Conservation (phyloP, 2,113 vertebrate species). For the Gila orcuttii region DNA sequence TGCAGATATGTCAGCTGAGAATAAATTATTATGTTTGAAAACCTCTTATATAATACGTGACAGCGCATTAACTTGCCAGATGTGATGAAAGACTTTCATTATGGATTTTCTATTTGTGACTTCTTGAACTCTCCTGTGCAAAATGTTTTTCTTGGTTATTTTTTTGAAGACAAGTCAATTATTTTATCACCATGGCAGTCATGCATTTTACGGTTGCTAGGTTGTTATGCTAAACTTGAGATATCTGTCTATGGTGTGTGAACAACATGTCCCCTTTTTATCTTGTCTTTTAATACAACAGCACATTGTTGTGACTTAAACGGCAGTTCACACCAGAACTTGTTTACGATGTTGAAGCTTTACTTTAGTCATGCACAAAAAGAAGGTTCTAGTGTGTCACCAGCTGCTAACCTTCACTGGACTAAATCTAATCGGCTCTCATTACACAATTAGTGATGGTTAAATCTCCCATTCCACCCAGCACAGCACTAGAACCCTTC, state of each 20-base stretch:
- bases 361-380: background rate
- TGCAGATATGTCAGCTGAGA: background rate
- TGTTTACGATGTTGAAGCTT: conserved; percentile 15
- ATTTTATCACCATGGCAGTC: background rate
- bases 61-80: background rate
- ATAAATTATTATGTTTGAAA: background rate
- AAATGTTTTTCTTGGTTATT: background rate
- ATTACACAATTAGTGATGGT: conserved; percentile 36
- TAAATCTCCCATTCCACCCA: conserved; percentile 13
- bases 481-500: background rate
- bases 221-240: background rate
- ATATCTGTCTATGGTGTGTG: conserved; percentile 22
- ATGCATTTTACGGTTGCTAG: background rate
- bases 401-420: conserved; percentile 46
- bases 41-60: background rate
- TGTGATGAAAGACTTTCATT: background rate
- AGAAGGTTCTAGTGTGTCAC: conserved; percentile 39
- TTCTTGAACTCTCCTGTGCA: background rate
- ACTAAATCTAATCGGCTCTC: conserved; percentile 68
- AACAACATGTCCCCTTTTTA: conserved; percentile 29
- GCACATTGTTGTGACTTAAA: conserved; percentile 30
- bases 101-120: background rate
- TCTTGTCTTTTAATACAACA: conserved; percentile 13
- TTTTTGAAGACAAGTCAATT: background rate
- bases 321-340: background rate